phyloP scores from a whole-genome alignment of 2,888 invertebrate species.

The Omphaloscelis lunosa region DNA sequence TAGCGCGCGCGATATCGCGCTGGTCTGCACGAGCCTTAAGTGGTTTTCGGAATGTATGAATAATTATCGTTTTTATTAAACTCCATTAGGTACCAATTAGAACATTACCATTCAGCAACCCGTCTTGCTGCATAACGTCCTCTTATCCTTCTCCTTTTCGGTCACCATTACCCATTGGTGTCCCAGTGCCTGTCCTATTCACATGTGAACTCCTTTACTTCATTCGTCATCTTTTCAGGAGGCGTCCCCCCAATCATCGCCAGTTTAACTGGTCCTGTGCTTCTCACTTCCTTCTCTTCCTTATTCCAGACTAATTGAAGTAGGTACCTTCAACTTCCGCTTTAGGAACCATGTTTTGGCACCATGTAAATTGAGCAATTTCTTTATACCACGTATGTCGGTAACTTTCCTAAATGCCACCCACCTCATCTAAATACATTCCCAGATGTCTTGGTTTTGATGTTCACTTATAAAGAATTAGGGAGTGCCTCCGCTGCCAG shows the following conservation, averaged over 20 bases:
- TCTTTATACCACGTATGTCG: too few species aligned
- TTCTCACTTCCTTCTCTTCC: neutral
- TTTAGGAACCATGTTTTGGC: neutral
- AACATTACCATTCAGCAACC: neutral
- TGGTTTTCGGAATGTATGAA: neutral
- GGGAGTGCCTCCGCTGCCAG: too few species aligned
- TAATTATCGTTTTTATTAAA: neutral
- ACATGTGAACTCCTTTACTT: neutral
- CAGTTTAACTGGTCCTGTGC: neutral
- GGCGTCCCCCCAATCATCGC: neutral
- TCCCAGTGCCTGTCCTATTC: too few species aligned
- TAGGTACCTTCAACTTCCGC: neutral
- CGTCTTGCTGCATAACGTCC: neutral
- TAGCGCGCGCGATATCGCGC: too few species aligned
- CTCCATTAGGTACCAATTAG: neutral
- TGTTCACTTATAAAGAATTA: neutral
- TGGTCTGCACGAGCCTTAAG: too few species aligned
- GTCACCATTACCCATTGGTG: neutral
- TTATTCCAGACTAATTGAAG: neutral
- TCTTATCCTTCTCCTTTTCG: neutral
- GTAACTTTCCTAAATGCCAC: neutral
- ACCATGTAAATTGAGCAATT: neutral
- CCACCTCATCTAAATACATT: too few species aligned
- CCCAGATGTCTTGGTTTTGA: neutral
- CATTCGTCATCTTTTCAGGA: too few species aligned